Evolutionary conservation across 1,140 invertebrate species (phyloP).

Genomic region (Asobara japonica): DNA sequence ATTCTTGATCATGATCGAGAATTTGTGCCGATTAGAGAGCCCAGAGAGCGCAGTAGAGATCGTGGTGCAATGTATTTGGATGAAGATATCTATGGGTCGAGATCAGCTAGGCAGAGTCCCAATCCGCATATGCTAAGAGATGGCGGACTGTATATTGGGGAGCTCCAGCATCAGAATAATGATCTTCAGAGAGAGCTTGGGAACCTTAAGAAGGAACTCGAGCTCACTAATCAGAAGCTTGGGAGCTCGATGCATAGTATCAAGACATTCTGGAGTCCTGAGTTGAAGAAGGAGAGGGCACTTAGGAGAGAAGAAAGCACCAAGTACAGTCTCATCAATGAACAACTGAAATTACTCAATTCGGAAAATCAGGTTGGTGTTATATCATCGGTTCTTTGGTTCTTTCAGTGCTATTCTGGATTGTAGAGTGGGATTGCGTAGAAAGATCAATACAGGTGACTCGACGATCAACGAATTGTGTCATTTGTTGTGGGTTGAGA

Average conservation of each 20-base stretch:
- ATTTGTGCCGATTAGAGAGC: conserved; percentile 83
- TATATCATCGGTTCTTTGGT: neutral
- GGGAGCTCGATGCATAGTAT: conserved; percentile 99
- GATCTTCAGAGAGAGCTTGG: conserved; percentile 95
- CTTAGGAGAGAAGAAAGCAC: conserved; percentile 97
- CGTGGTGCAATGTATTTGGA: conserved; percentile 75
- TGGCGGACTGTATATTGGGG: conserved; percentile 80
- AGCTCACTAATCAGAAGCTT: conserved; percentile 97
- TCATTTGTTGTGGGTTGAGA: too few relatives aligned
- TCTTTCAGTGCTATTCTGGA: neutral
- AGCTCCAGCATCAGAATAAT: conserved; percentile 93
- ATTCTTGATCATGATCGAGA: conserved; percentile 77
- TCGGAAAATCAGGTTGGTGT: conserved; percentile 94
- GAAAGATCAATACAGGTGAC: too few relatives aligned
- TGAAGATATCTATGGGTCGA: conserved; percentile 76
- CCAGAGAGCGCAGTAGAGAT: conserved; percentile 72
- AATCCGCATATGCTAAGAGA: conserved; percentile 67
- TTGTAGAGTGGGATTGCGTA: neutral
- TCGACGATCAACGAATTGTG: too few relatives aligned
- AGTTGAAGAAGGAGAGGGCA: conserved; percentile 97
- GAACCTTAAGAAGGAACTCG: conserved; percentile 96
- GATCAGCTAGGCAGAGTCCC: conserved; percentile 82
- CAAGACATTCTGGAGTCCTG: conserved; percentile 99
- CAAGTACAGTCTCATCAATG: conserved; percentile 96
- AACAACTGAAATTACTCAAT: conserved; percentile 95